Evolutionary conservation across 2,888 invertebrate species (phyloP).

Genomic region (Malachius bipustulatus): DNA sequence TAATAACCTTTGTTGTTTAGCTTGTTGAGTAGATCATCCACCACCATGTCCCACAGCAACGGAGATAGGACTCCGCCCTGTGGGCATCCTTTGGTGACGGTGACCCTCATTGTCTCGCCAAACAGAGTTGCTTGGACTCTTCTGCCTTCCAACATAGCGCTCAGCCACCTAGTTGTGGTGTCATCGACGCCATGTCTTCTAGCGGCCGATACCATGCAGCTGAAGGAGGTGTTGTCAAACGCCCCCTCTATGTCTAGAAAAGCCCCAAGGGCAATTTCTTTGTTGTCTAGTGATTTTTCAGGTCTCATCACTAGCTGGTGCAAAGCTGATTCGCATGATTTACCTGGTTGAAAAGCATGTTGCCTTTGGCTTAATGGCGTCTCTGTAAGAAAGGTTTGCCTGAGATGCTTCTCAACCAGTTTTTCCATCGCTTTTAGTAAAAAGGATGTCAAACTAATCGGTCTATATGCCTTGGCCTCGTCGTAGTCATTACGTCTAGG

Average conservation of each 20-base stretch:
- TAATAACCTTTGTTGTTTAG: no score
- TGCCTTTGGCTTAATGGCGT: background rate
- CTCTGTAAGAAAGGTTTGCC: background rate
- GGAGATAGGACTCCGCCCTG: no score
- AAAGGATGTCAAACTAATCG: background rate
- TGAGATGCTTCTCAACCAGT: background rate
- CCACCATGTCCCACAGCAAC: no score
- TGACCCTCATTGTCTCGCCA: no score
- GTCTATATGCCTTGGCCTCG: background rate
- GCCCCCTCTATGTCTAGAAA: slow-evolving; percentile 2
- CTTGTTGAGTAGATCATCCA: no score
- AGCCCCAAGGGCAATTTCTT: background rate
- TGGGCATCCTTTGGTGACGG: no score
- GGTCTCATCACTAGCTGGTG: background rate
- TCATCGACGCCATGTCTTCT: background rate
- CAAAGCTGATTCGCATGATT: background rate
- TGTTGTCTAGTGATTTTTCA: background rate
- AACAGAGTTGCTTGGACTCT: no score
- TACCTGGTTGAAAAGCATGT: background rate
- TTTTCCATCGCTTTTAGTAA: no score
- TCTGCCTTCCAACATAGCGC: no score
- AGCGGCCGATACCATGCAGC: background rate
- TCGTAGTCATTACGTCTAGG: background rate
- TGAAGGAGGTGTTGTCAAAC: slow-evolving; percentile 5
- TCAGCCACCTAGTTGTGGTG: no score